Conservation (phyloP, 1,140 invertebrate genomes). For the Hylaeus anthracinus region DNA sequence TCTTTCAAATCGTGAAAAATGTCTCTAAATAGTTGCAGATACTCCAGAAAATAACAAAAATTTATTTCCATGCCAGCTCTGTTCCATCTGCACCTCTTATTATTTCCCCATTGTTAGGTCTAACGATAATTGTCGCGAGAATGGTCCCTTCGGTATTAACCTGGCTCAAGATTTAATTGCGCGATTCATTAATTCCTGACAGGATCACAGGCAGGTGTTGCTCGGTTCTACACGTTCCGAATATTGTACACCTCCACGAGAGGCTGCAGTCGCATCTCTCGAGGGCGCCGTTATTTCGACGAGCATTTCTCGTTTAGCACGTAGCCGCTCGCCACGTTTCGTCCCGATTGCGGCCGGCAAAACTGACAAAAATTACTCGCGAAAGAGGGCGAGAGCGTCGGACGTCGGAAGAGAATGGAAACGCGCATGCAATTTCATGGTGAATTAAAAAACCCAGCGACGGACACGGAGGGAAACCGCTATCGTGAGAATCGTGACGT, state of each 20-base stretch:
- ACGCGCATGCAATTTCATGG: not conserved
- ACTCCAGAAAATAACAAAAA: too few species aligned
- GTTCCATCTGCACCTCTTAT: too few species aligned
- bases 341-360: not conserved
- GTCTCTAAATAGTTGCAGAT: too few species aligned
- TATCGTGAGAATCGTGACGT: not conserved
- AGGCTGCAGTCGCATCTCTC: not conserved
- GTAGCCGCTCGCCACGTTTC: not conserved
- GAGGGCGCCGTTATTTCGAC: slow-evolving; percentile 14
- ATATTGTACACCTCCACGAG: not conserved
- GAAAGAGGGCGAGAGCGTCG: not conserved
- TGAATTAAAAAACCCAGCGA: not conserved
- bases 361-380: not conserved
- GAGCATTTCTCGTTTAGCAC: slow-evolving; percentile 22
- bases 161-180: slow-evolving; percentile 13
- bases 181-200: slow-evolving; percentile 22
- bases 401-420: too few species aligned
- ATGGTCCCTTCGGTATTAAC: not conserved
- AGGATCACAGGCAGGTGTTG: slow-evolving; percentile 12
- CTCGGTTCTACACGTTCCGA: not conserved
- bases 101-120: not conserved
- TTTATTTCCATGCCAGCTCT: too few species aligned
- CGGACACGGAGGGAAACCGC: not conserved
- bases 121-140: not conserved
- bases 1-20: too few species aligned